Conservation (phyloP, 2,797 vertebrate genomes). For the Hybognathus amarus region DNA sequence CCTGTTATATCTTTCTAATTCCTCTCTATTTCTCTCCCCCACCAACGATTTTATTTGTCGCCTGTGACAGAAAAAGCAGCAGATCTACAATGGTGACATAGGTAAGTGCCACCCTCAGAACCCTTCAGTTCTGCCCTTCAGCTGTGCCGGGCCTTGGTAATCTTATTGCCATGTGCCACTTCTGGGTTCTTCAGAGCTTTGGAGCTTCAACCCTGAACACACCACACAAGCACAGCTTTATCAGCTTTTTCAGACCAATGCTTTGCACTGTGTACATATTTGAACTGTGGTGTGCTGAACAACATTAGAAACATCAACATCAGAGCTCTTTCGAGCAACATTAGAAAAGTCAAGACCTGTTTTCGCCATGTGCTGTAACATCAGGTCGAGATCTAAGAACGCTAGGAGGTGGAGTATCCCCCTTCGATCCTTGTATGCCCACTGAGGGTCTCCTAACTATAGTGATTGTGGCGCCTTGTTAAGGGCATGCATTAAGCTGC, state of each 20-base stretch:
- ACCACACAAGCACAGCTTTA: constrained; percentile 23
- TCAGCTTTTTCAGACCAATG: constrained; percentile 29
- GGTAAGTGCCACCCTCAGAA: constrained; percentile 78
- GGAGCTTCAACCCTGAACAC: constrained; percentile 11
- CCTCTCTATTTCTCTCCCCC: constrained; percentile 81
- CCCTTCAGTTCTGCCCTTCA: constrained; percentile 43
- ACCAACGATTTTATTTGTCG: constrained; percentile 77
- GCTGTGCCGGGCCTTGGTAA: constrained; percentile 50
- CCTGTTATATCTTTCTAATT: constrained; percentile 74
- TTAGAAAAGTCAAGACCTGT: constrained; percentile 24
- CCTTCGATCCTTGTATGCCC: constrained; percentile 1
- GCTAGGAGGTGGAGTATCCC: not conserved
- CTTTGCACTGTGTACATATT: not conserved
- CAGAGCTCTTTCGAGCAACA: not conserved
- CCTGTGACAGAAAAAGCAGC: constrained; percentile 82
- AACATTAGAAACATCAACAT: constrained; percentile 61
- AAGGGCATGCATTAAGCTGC: constrained; percentile 23
- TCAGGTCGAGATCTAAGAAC: not conserved
- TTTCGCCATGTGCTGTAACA: constrained; percentile 2
- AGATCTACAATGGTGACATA: constrained; percentile 77
- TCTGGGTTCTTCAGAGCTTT: constrained; percentile 48
- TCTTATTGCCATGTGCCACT: constrained; percentile 46
- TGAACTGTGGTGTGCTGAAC: constrained; percentile 57
- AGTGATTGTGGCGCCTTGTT: not conserved
- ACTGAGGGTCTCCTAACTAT: not conserved